Percentiles rank a stretch among this genome's conserved stretches.
Evolutionary conservation across 1,140 invertebrate genomes (phyloP).

Genomic region (Agrypnia vestita): DNA sequence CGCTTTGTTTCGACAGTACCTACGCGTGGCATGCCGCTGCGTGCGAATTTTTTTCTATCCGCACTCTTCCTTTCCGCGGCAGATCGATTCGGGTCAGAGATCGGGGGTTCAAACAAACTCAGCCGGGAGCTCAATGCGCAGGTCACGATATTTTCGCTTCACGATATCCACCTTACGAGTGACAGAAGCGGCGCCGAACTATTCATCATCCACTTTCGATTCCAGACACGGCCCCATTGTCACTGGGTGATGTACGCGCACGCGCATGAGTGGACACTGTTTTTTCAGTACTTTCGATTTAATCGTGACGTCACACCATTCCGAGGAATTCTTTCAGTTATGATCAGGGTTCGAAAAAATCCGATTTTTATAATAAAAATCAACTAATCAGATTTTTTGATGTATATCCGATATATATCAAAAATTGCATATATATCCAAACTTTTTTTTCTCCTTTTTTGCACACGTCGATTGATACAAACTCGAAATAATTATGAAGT

Average conservation of each 20-base stretch:
- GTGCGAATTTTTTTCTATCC: background rate
- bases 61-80: constrained; percentile 5
- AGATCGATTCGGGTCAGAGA: constrained; percentile 16
- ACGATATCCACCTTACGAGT: background rate
- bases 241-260: constrained; percentile 1
- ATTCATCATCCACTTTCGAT: constrained; percentile 41
- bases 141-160: background rate
- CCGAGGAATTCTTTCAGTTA: no score
- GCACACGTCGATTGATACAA: no score
- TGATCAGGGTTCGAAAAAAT: no score
- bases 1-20: no score
- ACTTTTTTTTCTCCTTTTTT: no score
- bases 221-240: constrained; percentile 16
- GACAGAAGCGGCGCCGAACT: constrained; percentile 12
- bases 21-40: no score
- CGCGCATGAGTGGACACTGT: background rate
- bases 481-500: no score
- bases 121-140: background rate
- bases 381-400: no score
- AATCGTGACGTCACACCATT: background rate
- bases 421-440: no score
- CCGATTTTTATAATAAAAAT: no score
- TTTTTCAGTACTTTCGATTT: background rate
- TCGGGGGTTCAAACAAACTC: background rate
- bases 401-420: no score